Conservation (phyloP, 2,797 vertebrate genomes). For the Orientallactaga sibirica region DNA sequence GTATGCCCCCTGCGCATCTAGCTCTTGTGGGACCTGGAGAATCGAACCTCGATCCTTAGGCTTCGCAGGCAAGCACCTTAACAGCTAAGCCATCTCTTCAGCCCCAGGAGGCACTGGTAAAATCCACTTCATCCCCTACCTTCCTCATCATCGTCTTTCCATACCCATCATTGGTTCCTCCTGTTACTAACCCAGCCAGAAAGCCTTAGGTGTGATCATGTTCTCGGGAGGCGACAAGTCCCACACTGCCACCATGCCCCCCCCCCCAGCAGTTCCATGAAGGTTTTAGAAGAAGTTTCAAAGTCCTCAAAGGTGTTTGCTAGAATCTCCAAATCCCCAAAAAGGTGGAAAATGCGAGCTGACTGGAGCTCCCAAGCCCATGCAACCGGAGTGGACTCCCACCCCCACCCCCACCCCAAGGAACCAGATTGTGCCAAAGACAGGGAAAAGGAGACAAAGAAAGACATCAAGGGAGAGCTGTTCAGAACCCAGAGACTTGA, state of each 20-base stretch:
- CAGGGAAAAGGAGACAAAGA: constrained; percentile 70
- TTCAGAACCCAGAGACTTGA: constrained; percentile 70
- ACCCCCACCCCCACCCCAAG: not conserved
- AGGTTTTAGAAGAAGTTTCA: constrained; percentile 63
- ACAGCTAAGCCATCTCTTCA: too few species aligned
- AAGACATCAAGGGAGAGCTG: constrained; percentile 38
- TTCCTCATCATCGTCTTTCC: not conserved
- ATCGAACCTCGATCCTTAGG: too few species aligned
- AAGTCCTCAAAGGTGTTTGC: constrained; percentile 67
- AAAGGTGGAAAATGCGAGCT: constrained; percentile 44
- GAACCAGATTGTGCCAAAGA: constrained; percentile 42
- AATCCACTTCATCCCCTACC: not conserved
- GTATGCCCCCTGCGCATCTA: too few species aligned
- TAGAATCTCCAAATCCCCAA: constrained; percentile 38
- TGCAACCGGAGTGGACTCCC: constrained; percentile 66
- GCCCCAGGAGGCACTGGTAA: too few species aligned
- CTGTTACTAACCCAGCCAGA: not conserved
- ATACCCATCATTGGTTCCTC: not conserved
- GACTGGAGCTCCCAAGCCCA: constrained; percentile 47
- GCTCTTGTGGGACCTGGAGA: too few species aligned
- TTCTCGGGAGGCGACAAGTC: not conserved
- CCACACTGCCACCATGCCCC: not conserved
- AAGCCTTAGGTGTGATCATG: not conserved
- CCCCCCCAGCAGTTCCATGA: not conserved
- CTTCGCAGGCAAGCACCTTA: too few species aligned